phyloP scores from a whole-genome alignment of 1,140 invertebrate species.

The Rhizoglyphus robini region DNA sequence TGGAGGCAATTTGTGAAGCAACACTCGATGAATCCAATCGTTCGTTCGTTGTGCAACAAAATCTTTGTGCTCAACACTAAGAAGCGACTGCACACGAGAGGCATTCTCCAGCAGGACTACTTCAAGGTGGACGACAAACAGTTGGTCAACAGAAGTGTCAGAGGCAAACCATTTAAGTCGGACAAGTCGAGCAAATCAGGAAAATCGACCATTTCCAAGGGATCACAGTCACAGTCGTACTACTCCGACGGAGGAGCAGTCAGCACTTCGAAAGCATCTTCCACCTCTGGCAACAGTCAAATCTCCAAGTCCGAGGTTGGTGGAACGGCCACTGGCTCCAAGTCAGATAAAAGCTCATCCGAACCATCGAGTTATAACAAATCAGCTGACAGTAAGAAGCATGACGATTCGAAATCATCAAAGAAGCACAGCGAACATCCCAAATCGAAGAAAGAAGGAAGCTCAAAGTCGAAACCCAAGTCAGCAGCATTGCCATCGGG shows the following conservation, averaged over 20 bases:
- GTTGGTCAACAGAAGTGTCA: background rate
- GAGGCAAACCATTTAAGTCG: background rate
- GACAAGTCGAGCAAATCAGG: background rate
- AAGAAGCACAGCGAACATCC: background rate
- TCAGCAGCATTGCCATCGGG: background rate
- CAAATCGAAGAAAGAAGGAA: background rate
- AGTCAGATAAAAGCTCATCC: background rate
- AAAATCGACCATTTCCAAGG: background rate
- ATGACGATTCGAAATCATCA: background rate
- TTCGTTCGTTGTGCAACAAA: background rate
- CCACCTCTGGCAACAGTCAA: no score
- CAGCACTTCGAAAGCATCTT: background rate
- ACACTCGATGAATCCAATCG: background rate
- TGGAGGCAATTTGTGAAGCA: background rate
- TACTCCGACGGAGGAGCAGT: no score
- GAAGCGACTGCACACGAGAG: background rate
- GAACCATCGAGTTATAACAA: background rate
- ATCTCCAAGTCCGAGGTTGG: background rate
- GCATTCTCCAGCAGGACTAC: background rate
- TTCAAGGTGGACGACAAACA: constrained; percentile 2
- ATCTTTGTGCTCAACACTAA: background rate
- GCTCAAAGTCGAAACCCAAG: background rate
- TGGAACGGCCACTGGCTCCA: background rate
- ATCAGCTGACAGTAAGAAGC: background rate
- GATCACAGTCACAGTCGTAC: background rate